Conservation (phyloP, 92 coral and sea anemone genomes). For the Paramuricea clavata region DNA sequence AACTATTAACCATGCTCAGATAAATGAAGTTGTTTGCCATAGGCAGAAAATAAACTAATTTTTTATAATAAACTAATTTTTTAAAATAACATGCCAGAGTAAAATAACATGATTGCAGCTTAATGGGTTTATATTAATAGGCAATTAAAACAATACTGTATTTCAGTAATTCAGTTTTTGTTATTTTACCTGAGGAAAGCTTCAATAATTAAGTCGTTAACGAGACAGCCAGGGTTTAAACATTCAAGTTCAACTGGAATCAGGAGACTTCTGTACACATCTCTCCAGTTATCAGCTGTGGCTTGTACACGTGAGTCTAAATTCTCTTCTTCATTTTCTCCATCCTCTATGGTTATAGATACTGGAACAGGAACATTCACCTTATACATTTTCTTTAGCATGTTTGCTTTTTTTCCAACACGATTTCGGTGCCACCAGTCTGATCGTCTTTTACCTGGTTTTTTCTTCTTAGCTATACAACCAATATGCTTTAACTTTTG, state of each 20-base stretch:
- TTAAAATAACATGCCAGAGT: neutral
- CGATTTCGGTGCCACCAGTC: slow-evolving; percentile 54
- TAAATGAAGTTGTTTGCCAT: neutral
- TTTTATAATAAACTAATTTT: too few relatives aligned
- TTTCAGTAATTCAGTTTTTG: too few relatives aligned
- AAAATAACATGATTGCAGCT: neutral
- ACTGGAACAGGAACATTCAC: slow-evolving; percentile 45
- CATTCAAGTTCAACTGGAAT: slow-evolving; percentile 25
- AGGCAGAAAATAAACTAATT: neutral
- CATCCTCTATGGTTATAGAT: neutral
- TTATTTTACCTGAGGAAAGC: slow-evolving; percentile 8
- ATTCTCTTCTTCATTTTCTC: neutral
- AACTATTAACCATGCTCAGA: neutral
- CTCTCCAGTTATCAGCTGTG: neutral
- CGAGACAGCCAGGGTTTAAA: slow-evolving; percentile 36
- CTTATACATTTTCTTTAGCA: slow-evolving; percentile 32
- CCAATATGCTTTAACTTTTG: neutral
- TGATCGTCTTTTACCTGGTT: slow-evolving; percentile 36
- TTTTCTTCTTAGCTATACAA: slow-evolving; percentile 13
- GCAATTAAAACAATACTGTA: too few relatives aligned
- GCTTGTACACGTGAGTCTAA: neutral
- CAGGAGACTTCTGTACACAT: neutral
- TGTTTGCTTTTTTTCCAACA: slow-evolving; percentile 47
- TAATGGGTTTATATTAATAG: neutral
- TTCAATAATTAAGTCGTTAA: slow-evolving; percentile 50